phyloP scores from a whole-genome alignment of 2,113 vertebrate species.

The Eira barbara region DNA sequence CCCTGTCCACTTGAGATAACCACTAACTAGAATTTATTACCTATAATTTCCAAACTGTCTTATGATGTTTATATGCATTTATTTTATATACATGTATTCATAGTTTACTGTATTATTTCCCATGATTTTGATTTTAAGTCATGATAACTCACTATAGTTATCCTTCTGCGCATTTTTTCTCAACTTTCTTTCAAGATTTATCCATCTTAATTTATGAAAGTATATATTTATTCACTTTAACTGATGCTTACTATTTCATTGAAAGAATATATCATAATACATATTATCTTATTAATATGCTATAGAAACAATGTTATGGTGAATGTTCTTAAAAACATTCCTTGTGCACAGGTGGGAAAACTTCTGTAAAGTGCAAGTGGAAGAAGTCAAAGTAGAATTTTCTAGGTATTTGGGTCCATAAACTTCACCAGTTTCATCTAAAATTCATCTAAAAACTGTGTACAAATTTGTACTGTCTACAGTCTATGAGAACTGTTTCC shows the following conservation, averaged over 20 bases:
- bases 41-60: not conserved
- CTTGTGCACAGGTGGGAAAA: not conserved
- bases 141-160: not conserved
- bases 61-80: not conserved
- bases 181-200: not conserved
- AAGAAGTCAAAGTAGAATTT: not conserved
- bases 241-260: not conserved
- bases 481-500: not conserved
- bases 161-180: not conserved
- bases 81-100: not conserved
- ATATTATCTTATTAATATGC: not conserved
- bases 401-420: not conserved
- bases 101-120: not conserved
- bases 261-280: not conserved
- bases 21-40: not conserved
- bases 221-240: not conserved
- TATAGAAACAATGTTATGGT: not conserved
- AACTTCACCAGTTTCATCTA: not conserved
- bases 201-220: not conserved
- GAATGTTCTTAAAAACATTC: not conserved
- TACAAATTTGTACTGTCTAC: not conserved
- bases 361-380: not conserved
- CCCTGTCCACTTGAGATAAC: not conserved
- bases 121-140: not conserved
- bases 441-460: not conserved